Evolutionary conservation across 2,113 vertebrate species (phyloP), one percentile per base, ranked within the genome.

Genomic region (Xerus inauris): DNA sequence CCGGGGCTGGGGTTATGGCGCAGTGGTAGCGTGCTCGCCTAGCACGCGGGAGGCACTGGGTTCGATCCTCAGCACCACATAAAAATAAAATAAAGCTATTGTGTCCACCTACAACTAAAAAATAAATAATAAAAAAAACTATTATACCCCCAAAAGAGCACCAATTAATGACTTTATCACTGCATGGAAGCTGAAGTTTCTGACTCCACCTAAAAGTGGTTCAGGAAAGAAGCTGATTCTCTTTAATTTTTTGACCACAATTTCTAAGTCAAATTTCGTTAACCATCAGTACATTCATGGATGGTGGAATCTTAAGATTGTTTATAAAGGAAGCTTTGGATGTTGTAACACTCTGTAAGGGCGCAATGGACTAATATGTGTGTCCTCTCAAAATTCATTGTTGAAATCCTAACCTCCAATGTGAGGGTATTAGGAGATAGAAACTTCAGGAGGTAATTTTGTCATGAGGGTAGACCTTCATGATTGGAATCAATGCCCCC

Each of bases 251-350:
- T 75, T 40, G 5, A 73, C 47, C 65, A 47, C 42, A 67, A 62
- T 90, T 96, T 96, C 35, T 57, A 19, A 84, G 28, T n/a, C 16
- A 10, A 76, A 57, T 77, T 94, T 95, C 93, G 45, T 73, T 45
- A 49, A 92, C 8, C 47, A 7, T 51, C 67, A 73, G 40, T 67
- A 30, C 87, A 80, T 72, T 79, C 28, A 22, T 30, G 26, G 35
- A n/a, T 47, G 16, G 14, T 75, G 30, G 28, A 87, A 76, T 72
- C 42, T 64, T 72, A 57, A 57, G 35, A 67, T 4, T 62, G 92
- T 94, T 42, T 28, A 1, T 45, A 72, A 83, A 42, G 89, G 54
- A 93, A 62, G 8, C 17, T 72, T 32, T 6, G 24, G n/a, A 26
- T 93, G 5, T 73, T 22, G 38, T 77, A 57, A 75, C 42, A 28